These are phyloP conservation scores for Morpho achilles DNA, from an alignment of 2,888 invertebrate species.

Conservation along the genomic window DNA sequence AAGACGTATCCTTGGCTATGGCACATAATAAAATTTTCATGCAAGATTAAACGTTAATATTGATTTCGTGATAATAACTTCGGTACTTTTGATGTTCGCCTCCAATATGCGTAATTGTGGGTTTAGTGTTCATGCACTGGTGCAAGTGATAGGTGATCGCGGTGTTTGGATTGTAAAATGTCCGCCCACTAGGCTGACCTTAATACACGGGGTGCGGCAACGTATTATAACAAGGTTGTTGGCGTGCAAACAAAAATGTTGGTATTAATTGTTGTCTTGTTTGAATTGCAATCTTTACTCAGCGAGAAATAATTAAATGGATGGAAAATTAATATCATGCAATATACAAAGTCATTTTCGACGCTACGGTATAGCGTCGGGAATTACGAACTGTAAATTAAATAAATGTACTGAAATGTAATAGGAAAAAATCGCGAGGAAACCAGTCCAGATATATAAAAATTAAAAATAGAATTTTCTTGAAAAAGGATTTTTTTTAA, in stretches of 20 bases:
- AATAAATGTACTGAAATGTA: too few relatives aligned
- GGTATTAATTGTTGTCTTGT: constrained; percentile 12
- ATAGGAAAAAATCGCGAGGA: too few relatives aligned
- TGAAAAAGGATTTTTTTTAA: too few relatives aligned
- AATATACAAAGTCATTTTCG: neutral
- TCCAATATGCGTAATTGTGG: constrained; percentile 77
- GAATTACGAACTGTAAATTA: too few relatives aligned
- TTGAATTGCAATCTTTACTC: constrained; percentile 8
- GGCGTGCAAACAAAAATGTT: constrained; percentile 20
- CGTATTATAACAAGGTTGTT: constrained; percentile 28
- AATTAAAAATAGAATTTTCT: too few relatives aligned
- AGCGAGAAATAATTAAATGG: constrained; percentile 3
- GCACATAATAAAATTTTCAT: constrained; percentile 31
- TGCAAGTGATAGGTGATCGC: constrained; percentile 35
- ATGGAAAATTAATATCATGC: neutral
- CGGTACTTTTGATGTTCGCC: constrained; percentile 65
- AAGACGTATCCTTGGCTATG: constrained; percentile 25
- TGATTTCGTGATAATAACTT: constrained; percentile 64
- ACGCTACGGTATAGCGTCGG: too few relatives aligned
- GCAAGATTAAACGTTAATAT: constrained; percentile 54
- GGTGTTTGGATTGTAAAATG: constrained; percentile 27
- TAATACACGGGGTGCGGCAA: constrained; percentile 30
- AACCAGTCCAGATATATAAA: too few relatives aligned
- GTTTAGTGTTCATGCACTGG: constrained; percentile 54
- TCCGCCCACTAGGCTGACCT: constrained; percentile 33